These are phyloP conservation scores for Rhinatrema bivittatum DNA, from an alignment of 2,797 vertebrate species.

Conservation along the genomic window DNA sequence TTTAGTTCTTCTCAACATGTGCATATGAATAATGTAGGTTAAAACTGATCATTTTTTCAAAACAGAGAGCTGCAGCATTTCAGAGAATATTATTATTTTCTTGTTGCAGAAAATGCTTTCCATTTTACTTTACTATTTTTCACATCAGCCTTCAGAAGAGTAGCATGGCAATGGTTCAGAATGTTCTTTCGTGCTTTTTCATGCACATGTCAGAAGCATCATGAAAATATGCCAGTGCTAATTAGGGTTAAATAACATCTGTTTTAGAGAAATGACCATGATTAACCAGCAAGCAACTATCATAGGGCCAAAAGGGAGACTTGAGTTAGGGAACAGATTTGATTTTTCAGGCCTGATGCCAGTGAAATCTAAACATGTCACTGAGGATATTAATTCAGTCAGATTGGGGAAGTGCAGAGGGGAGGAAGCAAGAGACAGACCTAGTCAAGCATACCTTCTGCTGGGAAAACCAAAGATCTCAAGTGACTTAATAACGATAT, in stretches of 20 bases:
- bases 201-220: conserved; percentile 25
- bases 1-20: too few species aligned
- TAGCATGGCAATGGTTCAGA: conserved; percentile 26
- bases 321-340: conserved; percentile 31
- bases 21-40: too few species aligned
- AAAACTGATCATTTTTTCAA: too few species aligned
- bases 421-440: conserved; percentile 19
- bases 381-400: conserved; percentile 48
- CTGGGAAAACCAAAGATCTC: conserved; percentile 9
- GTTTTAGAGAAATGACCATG: conserved; percentile 33
- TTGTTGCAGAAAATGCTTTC: too few species aligned
- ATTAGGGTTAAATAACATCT: conserved; percentile 34
- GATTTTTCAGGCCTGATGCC: conserved; percentile 40
- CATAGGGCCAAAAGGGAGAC: conserved; percentile 34
- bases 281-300: conserved; percentile 35
- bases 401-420: conserved; percentile 27
- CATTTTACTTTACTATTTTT: too few species aligned
- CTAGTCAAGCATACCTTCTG: conserved; percentile 1
- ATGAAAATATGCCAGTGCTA: conserved; percentile 49
- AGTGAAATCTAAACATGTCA: conserved; percentile 40
- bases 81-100: too few species aligned
- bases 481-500: too few species aligned
- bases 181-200: conserved; percentile 27
- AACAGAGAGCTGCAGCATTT: too few species aligned
- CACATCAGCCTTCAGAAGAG: too few species aligned